Percentiles rank a stretch among this genome's conserved stretches.
Evolutionary conservation across 2,888 invertebrate genomes (phyloP).

Genomic region (Harpalus rubripes): DNA sequence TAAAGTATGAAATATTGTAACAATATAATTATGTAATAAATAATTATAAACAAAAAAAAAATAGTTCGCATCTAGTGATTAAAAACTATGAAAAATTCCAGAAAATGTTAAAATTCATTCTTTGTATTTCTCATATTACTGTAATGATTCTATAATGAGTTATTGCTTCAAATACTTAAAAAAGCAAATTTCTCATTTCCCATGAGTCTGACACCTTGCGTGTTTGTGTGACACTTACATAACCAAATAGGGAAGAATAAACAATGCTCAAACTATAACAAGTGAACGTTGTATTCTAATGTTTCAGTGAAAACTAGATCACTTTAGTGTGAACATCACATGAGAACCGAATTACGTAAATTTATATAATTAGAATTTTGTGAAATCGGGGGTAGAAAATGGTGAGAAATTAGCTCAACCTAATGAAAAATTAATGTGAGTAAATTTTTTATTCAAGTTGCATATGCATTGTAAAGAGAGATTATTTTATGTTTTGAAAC

Average conservation of each 20-base stretch:
- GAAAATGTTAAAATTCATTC: too few relatives aligned
- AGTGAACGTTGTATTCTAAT: constrained; percentile 34
- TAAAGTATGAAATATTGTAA: too few relatives aligned
- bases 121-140: too few relatives aligned
- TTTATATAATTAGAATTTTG: constrained; percentile 32
- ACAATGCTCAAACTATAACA: constrained; percentile 50
- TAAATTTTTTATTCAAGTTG: constrained; percentile 25
- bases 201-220: constrained; percentile 24
- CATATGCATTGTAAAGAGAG: constrained; percentile 20
- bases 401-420: constrained; percentile 20
- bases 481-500: constrained; percentile 24
- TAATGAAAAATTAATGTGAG: constrained; percentile 45
- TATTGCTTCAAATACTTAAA: constrained; percentile 17
- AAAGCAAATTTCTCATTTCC: background rate
- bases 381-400: constrained; percentile 25
- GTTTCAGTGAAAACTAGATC: constrained; percentile 63
- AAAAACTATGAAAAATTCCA: too few relatives aligned
- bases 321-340: constrained; percentile 32
- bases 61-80: too few relatives aligned
- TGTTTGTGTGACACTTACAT: constrained; percentile 27
- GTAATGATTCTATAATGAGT: background rate
- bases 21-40: too few relatives aligned
- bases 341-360: constrained; percentile 52
- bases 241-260: constrained; percentile 19
- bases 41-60: too few relatives aligned